A percentile compares a stretch with the other conserved stretches of the same genome.
Conservation (phyloP, 2,797 vertebrate genomes). For the Hipposideros larvatus region DNA sequence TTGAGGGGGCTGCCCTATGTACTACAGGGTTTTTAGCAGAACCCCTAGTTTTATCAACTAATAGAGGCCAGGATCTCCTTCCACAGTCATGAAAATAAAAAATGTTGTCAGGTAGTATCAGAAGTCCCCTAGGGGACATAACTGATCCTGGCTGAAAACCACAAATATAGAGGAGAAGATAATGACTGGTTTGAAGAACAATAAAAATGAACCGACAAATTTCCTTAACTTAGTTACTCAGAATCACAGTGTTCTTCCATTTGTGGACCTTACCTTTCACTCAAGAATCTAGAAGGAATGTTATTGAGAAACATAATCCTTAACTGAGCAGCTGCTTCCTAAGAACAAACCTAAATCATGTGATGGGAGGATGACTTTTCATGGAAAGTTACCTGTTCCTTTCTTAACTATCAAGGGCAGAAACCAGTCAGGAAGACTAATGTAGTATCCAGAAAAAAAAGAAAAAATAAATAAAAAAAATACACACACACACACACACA, state of each 20-base stretch:
- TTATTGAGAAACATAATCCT: neutral
- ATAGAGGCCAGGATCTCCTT: neutral
- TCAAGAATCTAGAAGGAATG: neutral
- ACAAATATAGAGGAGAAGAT: neutral
- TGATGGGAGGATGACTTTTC: neutral
- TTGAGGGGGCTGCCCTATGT: rapidly evolving
- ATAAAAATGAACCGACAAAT: neutral
- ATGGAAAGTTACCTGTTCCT: neutral
- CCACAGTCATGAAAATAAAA: neutral
- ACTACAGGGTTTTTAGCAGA: neutral
- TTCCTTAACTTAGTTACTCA: neutral
- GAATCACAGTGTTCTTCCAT: neutral
- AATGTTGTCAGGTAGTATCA: neutral
- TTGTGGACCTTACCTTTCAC: neutral
- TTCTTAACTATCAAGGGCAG: neutral
- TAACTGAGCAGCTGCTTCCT: neutral
- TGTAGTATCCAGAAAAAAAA: neutral
- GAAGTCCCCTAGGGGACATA: neutral
- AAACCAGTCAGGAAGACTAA: neutral
- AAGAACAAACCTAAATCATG: neutral
- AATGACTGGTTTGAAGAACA: neutral
- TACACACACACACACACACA: too few relatives aligned
- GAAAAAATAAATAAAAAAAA: too few relatives aligned
- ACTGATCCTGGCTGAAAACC: neutral
- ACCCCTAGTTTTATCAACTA: neutral